Conservation (phyloP, 2,797 vertebrate genomes). For the Holocentrus rufus region DNA sequence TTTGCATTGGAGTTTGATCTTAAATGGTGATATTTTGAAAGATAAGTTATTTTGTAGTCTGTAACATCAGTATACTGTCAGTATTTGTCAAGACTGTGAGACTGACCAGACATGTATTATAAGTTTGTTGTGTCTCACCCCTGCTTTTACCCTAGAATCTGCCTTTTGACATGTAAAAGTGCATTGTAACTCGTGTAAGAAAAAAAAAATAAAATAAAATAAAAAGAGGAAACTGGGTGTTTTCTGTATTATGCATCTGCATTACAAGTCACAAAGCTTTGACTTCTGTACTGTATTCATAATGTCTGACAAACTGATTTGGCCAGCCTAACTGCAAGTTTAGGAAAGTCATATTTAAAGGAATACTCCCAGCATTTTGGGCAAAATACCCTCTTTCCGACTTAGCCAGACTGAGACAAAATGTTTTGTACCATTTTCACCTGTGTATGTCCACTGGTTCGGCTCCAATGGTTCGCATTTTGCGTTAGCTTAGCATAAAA, state of each 20-base stretch:
- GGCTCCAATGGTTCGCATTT: too few species aligned
- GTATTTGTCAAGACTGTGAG: constrained; percentile 14
- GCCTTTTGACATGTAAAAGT: constrained; percentile 51
- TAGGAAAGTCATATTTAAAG: too few species aligned
- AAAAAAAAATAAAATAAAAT: constrained; percentile 16
- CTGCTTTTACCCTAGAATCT: constrained; percentile 32
- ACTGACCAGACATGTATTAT: constrained; percentile 11
- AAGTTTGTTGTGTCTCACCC: constrained; percentile 24
- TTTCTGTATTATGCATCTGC: background rate
- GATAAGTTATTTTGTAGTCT: constrained; percentile 47
- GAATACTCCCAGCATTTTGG: too few species aligned
- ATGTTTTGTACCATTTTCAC: too few species aligned
- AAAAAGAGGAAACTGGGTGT: background rate
- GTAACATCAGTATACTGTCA: constrained; percentile 33
- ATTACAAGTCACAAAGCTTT: too few species aligned
- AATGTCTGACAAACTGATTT: too few species aligned
- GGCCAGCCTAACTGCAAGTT: too few species aligned
- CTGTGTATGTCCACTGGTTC: too few species aligned
- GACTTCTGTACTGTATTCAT: too few species aligned
- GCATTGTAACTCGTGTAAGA: constrained; percentile 52
- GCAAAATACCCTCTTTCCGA: too few species aligned
- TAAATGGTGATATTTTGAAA: constrained; percentile 29
- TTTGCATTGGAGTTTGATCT: constrained; percentile 47
- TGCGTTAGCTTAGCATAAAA: too few species aligned
- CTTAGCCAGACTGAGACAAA: too few species aligned